Percentiles rank a stretch among this genome's conserved stretches.
phyloP scores from a whole-genome alignment of 2,888 invertebrate genomes.

The Conus canariensis region DNA sequence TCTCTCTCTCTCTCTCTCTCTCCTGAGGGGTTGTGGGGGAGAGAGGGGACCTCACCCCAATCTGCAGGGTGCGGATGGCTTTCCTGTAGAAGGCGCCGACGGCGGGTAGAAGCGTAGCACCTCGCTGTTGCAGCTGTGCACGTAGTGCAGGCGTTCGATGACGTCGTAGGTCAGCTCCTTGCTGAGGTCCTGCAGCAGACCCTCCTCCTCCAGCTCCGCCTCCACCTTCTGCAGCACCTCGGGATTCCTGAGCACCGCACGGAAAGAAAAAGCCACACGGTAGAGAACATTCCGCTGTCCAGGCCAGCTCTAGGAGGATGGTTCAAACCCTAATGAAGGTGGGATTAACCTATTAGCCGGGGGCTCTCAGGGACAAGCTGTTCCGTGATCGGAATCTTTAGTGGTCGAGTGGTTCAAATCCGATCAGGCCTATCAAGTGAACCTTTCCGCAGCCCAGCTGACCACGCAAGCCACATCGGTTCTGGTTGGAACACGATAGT shows the following conservation, averaged over 20 bases:
- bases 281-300: not conserved
- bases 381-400: too few species aligned
- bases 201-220: conserved; percentile 62
- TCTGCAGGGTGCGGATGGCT: conserved; percentile 47
- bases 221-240: conserved; percentile 58
- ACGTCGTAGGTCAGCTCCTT: conserved; percentile 51
- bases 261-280: too few species aligned
- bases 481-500: not conserved
- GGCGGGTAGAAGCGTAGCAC: conserved; percentile 55
- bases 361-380: too few species aligned
- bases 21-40: too few species aligned
- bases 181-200: conserved; percentile 50
- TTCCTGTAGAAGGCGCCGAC: conserved; percentile 51
- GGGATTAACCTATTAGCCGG: too few species aligned
- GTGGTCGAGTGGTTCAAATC: too few species aligned
- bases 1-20: too few species aligned
- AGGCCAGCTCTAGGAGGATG: not conserved
- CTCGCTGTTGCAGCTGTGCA: conserved; percentile 60
- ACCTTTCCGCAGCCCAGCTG: too few species aligned
- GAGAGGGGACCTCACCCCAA: conserved; percentile 45
- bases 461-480: not conserved
- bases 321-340: too few species aligned
- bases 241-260: conserved; percentile 17
- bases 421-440: too few species aligned
- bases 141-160: conserved; percentile 59